Evolutionary conservation across 2,113 vertebrate species (phyloP).

Genomic region (Muntiacus reevesi): DNA sequence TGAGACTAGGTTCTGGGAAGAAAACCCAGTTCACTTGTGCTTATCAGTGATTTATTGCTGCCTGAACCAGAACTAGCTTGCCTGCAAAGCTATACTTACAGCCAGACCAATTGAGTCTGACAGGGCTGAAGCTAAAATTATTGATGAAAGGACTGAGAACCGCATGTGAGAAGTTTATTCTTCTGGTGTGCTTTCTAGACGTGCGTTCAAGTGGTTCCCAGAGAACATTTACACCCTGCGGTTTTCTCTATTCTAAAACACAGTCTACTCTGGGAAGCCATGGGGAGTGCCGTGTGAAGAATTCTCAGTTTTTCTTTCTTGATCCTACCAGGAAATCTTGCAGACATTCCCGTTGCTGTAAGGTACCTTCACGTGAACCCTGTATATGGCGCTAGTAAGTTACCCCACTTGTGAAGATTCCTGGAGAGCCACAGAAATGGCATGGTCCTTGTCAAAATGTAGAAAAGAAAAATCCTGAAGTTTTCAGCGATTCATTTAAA

Average conservation of each 20-base stretch:
- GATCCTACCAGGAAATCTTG: not conserved
- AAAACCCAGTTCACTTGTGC: slow-evolving; percentile 20
- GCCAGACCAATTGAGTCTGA: slow-evolving; percentile 54
- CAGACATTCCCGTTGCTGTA: not conserved
- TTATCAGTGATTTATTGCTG: slow-evolving; percentile 59
- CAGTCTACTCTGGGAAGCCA: not conserved
- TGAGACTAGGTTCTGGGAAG: slow-evolving; percentile 40
- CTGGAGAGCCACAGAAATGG: not conserved
- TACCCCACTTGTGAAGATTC: not conserved
- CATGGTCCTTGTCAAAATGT: not conserved
- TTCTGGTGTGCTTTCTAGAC: slow-evolving; percentile 17
- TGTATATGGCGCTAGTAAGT: not conserved
- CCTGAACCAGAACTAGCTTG: slow-evolving; percentile 49
- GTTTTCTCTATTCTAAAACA: not conserved
- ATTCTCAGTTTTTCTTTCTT: not conserved
- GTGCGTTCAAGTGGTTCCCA: not conserved
- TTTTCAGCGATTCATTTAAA: not conserved
- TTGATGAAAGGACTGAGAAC: slow-evolving; percentile 31
- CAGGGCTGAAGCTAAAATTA: slow-evolving; percentile 55
- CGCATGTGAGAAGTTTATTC: slow-evolving; percentile 48
- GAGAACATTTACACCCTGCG: not conserved
- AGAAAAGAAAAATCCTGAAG: not conserved
- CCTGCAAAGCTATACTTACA: slow-evolving; percentile 51
- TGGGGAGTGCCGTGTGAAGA: not conserved
- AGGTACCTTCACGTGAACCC: not conserved